Conservation (phyloP, 2,797 vertebrate genomes). For the Brachymystax lenok region DNA sequence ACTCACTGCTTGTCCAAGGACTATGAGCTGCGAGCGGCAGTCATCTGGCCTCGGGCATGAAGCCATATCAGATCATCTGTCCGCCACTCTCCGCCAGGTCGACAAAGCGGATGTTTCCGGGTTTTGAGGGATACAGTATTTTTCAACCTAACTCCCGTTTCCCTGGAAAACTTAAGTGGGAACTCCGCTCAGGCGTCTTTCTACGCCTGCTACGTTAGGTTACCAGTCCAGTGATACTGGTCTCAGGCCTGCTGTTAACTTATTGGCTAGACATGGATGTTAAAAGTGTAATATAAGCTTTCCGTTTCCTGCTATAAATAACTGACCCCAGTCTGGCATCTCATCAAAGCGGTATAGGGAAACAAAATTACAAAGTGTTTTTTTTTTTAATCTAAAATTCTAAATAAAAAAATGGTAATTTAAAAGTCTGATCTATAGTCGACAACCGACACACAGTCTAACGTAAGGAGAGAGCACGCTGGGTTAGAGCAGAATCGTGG, state of each 20-base stretch:
- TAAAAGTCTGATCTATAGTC: slow-evolving; percentile 69
- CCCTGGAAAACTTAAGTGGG: no score
- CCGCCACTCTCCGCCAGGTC: no score
- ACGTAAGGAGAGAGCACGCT: slow-evolving; percentile 47
- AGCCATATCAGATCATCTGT: background rate
- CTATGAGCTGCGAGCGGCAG: slow-evolving; percentile 14
- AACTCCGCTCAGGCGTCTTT: no score
- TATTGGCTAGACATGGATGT: background rate
- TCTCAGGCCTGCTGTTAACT: background rate
- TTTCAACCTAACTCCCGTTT: no score
- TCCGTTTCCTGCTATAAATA: slow-evolving; percentile 34
- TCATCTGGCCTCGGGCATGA: slow-evolving; percentile 19
- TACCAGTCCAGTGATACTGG: background rate
- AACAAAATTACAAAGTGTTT: slow-evolving; percentile 83
- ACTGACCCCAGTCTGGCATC: slow-evolving; percentile 47
- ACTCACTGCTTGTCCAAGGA: background rate
- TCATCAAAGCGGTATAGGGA: slow-evolving; percentile 68
- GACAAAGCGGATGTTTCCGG: no score
- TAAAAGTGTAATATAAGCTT: slow-evolving; percentile 8
- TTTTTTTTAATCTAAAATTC: slow-evolving; percentile 64
- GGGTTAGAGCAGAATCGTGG: slow-evolving; percentile 42
- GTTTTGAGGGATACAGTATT: no score
- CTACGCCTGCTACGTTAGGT: no score
- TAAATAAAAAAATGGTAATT: slow-evolving; percentile 72
- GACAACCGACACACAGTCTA: slow-evolving; percentile 62